Percentiles rank a stretch among this genome's conserved stretches.
Evolutionary conservation across 2,888 invertebrate genomes (phyloP).

Genomic region (Stomorhina lunata): DNA sequence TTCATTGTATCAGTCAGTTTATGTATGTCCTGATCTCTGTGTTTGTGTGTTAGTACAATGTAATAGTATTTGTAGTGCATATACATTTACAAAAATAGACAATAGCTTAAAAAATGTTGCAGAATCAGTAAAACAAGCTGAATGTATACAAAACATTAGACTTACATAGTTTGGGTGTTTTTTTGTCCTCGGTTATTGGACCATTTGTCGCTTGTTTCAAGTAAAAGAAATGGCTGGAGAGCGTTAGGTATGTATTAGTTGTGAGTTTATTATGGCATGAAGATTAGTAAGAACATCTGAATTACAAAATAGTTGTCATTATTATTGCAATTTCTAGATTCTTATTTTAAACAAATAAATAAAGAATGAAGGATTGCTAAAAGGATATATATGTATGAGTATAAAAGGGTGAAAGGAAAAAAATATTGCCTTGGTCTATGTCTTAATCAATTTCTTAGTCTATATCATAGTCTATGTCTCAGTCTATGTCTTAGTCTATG

Average conservation of each 20-base stretch:
- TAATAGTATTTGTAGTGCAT: not conserved
- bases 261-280: slow-evolving; percentile 33
- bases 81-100: slow-evolving; percentile 13
- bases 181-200: slow-evolving; percentile 4
- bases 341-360: slow-evolving; percentile 3
- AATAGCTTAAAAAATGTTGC: not conserved
- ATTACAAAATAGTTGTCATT: slow-evolving; percentile 46
- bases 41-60: not conserved
- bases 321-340: slow-evolving; percentile 20
- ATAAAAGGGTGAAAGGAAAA: too few relatives aligned
- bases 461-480: too few relatives aligned
- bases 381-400: too few relatives aligned
- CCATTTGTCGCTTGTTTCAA: not conserved
- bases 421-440: too few relatives aligned
- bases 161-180: slow-evolving; percentile 35
- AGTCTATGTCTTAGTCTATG: too few relatives aligned
- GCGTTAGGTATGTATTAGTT: slow-evolving; percentile 7
- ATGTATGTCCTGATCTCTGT: not conserved
- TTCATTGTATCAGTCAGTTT: too few relatives aligned
- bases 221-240: too few relatives aligned
- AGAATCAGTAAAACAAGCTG: not conserved
- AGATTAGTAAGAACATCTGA: slow-evolving; percentile 44
- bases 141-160: slow-evolving; percentile 21
- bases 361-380: too few relatives aligned
- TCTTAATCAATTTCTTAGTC: too few relatives aligned